Evolutionary conservation across 2,888 invertebrate genomes (phyloP).

Genomic region (Macrophya annulata): DNA sequence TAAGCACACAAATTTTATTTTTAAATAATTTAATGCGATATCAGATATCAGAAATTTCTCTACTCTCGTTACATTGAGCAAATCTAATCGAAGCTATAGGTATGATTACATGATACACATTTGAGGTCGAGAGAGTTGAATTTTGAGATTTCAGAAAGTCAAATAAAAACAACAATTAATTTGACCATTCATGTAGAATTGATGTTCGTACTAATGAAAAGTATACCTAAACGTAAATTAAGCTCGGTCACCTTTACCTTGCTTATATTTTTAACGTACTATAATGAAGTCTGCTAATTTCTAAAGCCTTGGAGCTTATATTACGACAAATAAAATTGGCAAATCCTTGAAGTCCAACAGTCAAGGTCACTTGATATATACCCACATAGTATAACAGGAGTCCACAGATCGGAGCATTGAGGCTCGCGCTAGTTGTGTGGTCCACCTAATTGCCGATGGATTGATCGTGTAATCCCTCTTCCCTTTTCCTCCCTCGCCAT

Average conservation of each 20-base stretch:
- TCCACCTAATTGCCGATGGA: constrained; percentile 52
- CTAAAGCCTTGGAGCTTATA: not conserved
- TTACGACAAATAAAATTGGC: constrained; percentile 14
- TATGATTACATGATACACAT: no score
- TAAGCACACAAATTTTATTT: not conserved
- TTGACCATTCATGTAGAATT: not conserved
- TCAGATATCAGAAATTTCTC: not conserved
- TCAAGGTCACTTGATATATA: constrained; percentile 19
- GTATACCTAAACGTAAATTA: not conserved
- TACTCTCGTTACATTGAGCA: not conserved
- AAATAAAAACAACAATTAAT: not conserved
- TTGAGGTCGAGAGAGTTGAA: not conserved
- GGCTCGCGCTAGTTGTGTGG: constrained; percentile 36
- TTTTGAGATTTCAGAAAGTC: not conserved
- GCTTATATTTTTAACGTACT: not conserved
- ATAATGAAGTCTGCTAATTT: not conserved
- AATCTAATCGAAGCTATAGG: not conserved
- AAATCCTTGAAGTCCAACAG: not conserved
- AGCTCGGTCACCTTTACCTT: not conserved
- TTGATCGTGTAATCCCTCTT: constrained; percentile 40
- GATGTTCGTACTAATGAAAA: not conserved
- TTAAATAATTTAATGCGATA: not conserved
- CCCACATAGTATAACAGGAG: constrained; percentile 26
- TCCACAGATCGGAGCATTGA: constrained; percentile 34
- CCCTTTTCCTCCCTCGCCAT: constrained; percentile 9